Evolutionary conservation across 2,113 vertebrate genomes (phyloP), one percentile per base, ranked within the genome.

Genomic region (Archilochus colubris): DNA sequence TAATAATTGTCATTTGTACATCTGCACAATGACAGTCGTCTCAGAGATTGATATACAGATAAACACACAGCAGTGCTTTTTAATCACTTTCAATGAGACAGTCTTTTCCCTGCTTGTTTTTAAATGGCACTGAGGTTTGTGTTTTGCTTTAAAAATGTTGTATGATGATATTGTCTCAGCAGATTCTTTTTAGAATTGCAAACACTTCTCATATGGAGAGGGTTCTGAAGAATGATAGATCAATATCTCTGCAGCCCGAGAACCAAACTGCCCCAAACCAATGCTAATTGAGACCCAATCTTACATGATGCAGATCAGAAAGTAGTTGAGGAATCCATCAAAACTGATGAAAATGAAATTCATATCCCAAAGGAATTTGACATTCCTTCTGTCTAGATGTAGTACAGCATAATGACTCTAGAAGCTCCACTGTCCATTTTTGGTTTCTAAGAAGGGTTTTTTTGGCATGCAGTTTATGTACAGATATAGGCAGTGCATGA

Each of bases 301-400:
- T 61, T 91, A 62, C n/a, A 72, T 25, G 20, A 85, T 88, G 44
- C 21, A 91, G 27, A 92, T 67, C 79, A 92, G 69, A 95, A 24
- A 33, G 17, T n/a, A n/a, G 1, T 28, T 74, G 80, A 66, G 44
- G 69, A 68, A 95, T 83, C 36, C 36, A 91, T 88, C 73, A 96
- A 89, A 94, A 90, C 10, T 25, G 55, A 68, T 88, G 74, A 68
- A 96, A 94, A 89, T 77, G 17, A 86, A 94, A 59, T 11, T 33
- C 50, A 4, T 53, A 70, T 82, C 58, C 63, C 14, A 6, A 59
- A 83, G 64, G 36, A 93, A 33, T 50, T 53, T 89, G 68, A 51
- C 20, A 58, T 77, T 87, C 30, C 27, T 53, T 27, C 12, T 61
- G 20, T 53, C 70, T 59, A 50, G 43, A n/a, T 79, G 31, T 27